Conservation (phyloP, 2,888 invertebrate species). For the Mesodorylaimus sp. region DNA sequence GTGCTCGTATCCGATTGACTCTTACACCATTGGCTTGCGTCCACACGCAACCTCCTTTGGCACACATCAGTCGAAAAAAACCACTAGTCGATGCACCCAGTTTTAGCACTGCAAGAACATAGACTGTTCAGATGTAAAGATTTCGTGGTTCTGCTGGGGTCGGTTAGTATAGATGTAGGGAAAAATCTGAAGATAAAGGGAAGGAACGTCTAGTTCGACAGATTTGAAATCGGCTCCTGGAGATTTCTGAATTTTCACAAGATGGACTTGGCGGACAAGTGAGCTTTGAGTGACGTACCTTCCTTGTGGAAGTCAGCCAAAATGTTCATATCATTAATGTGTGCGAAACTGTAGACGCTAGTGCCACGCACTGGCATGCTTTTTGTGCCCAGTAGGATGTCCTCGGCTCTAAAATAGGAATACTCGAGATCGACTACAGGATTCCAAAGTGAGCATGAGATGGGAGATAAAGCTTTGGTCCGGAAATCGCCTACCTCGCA, state of each 20-base stretch:
- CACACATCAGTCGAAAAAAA: constrained; percentile 4
- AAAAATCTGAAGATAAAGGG: neutral
- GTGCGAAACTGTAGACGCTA: neutral
- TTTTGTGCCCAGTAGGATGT: neutral
- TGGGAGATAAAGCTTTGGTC: no score
- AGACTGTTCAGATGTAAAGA: no score
- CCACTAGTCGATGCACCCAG: constrained; percentile 1
- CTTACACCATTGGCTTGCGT: neutral
- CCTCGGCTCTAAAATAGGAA: constrained; percentile 5
- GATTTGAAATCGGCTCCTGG: neutral
- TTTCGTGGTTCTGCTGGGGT: no score
- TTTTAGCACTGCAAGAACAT: constrained; percentile 2
- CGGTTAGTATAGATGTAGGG: neutral
- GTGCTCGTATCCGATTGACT: neutral
- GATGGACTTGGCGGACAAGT: neutral
- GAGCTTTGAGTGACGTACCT: neutral
- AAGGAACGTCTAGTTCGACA: neutral
- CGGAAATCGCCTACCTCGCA: neutral
- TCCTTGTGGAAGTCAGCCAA: neutral
- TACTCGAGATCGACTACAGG: no score
- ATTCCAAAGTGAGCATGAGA: no score
- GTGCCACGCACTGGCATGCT: neutral
- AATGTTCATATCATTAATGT: neutral
- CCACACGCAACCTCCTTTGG: neutral
- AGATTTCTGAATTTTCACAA: neutral